A percentile compares a stretch with the other conserved stretches of the same genome.
These are phyloP conservation scores for Aporrectodea caliginosa DNA, from an alignment of 1,140 invertebrate genomes.

Conservation along the genomic window DNA sequence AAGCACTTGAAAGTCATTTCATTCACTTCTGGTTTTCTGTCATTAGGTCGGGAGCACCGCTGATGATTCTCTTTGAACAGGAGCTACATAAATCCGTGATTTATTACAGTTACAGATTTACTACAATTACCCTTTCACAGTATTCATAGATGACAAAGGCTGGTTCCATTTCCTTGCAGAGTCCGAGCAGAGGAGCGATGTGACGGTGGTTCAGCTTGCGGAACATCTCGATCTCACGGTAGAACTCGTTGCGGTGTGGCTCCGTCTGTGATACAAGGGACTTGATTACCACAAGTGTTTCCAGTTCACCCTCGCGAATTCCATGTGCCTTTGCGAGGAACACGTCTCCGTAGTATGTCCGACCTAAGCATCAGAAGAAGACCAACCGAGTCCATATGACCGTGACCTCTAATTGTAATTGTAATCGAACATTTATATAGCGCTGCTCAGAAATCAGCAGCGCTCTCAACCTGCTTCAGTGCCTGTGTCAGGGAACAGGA, in stretches of 20 bases:
- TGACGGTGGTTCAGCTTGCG: constrained; percentile 74
- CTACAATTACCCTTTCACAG: constrained; percentile 73
- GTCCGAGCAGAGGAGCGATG: constrained; percentile 71
- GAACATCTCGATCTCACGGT: constrained; percentile 74
- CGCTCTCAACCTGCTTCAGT: no score
- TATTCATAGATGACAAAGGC: constrained; percentile 87
- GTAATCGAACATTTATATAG: no score
- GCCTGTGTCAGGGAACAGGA: no score
- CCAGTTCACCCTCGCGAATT: constrained; percentile 38
- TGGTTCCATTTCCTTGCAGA: constrained; percentile 77
- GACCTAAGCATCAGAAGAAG: constrained; percentile 58
- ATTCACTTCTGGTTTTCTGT: no score
- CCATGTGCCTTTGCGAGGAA: constrained; percentile 65
- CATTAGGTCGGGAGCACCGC: no score
- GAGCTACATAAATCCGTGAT: no score
- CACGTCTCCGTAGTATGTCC: constrained; percentile 86
- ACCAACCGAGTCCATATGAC: no score
- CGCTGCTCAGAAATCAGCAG: no score
- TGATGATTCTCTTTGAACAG: no score
- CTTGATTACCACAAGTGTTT: constrained; percentile 68
- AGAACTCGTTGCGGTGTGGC: constrained; percentile 70
- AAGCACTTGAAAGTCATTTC: no score
- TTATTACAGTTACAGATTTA: background rate
- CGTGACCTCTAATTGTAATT: no score
- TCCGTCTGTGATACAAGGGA: constrained; percentile 73